phyloP scores from a whole-genome alignment of 2,113 vertebrate species.

The Bubo scandiacus region DNA sequence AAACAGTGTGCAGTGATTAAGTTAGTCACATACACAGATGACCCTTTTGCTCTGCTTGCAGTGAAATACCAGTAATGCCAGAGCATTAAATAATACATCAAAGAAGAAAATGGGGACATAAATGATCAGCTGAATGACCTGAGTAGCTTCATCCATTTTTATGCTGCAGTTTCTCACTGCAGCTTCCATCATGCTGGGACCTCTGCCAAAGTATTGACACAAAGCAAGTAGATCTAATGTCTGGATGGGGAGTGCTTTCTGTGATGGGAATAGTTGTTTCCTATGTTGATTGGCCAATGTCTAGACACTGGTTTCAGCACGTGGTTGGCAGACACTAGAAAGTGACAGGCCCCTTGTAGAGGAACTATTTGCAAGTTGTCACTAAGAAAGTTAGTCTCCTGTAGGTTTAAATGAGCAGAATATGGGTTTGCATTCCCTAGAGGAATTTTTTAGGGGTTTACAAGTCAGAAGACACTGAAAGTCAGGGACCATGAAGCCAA shows the following conservation, averaged over 20 bases:
- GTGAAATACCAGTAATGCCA: constrained; percentile 61
- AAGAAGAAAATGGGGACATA: neutral
- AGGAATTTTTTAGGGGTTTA: neutral
- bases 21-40: constrained; percentile 44
- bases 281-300: fast-evolving
- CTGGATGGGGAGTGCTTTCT: neutral
- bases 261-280: neutral
- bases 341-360: neutral
- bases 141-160: neutral
- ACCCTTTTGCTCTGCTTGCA: constrained; percentile 35
- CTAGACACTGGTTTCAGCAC: neutral
- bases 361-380: neutral
- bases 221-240: neutral
- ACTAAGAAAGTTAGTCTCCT: neutral
- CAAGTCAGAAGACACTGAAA: neutral
- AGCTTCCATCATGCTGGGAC: neutral
- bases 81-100: constrained; percentile 43
- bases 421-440: neutral
- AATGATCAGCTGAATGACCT: neutral
- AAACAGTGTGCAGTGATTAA: constrained; percentile 42
- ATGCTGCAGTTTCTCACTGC: neutral
- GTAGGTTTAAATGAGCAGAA: neutral
- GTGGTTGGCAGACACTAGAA: neutral
- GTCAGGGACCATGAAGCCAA: neutral
- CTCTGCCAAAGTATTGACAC: neutral